Percentiles rank a stretch among this genome's conserved stretches.
phyloP scores from a whole-genome alignment of 2,888 invertebrate species.

The Chirona hameri region DNA sequence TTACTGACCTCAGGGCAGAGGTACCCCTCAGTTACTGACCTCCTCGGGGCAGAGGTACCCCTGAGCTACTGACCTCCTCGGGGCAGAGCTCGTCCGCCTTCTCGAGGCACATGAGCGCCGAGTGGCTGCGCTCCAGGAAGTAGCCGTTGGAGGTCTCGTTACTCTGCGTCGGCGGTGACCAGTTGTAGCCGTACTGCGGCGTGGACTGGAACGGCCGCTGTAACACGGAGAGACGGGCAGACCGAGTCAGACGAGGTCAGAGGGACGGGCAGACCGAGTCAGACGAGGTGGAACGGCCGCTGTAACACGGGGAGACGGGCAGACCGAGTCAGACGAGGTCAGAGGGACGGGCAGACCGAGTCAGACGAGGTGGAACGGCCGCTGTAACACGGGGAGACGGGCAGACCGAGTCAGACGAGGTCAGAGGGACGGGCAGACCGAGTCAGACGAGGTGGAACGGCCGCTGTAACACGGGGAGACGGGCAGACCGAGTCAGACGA shows the following conservation, averaged over 20 bases:
- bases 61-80: conserved; percentile 50
- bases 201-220: conserved; percentile 52
- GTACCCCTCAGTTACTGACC: too few relatives aligned
- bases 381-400: not conserved
- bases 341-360: too few relatives aligned
- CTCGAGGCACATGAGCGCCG: conserved; percentile 81
- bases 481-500: not conserved
- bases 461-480: conserved; percentile 44
- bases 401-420: too few relatives aligned
- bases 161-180: conserved; percentile 77
- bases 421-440: too few relatives aligned
- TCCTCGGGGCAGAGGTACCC: too few relatives aligned
- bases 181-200: conserved; percentile 78
- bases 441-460: conserved; percentile 42
- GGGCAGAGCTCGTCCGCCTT: conserved; percentile 72
- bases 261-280: too few relatives aligned
- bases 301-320: too few relatives aligned
- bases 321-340: too few relatives aligned
- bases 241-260: not conserved
- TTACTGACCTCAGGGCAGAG: too few relatives aligned
- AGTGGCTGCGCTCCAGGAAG: conserved; percentile 88
- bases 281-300: not conserved
- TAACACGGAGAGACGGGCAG: not conserved
- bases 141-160: conserved; percentile 94
- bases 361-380: not conserved